Evolutionary conservation across 2,113 vertebrate genomes (phyloP).

Genomic region (Oreochromis aureus): DNA sequence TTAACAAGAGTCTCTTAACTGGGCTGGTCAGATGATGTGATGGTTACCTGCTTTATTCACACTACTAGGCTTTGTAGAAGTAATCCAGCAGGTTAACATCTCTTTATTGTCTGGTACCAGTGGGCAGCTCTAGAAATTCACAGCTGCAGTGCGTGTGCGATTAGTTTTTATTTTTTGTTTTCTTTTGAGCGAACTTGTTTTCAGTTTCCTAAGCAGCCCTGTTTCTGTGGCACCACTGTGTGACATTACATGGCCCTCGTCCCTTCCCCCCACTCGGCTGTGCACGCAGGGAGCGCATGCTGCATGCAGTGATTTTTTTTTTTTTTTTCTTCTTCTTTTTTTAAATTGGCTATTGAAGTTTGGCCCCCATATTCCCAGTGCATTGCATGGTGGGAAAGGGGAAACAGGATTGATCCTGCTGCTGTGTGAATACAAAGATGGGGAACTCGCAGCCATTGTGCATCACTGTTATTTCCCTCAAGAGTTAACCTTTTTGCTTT

Average conservation of each 20-base stretch:
- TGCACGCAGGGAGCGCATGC: slow-evolving; percentile 8
- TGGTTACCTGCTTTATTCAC: not conserved
- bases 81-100: not conserved
- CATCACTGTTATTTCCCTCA: not conserved
- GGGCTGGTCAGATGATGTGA: not conserved
- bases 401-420: not conserved
- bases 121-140: not conserved
- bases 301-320: slow-evolving; percentile 23
- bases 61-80: not conserved
- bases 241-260: slow-evolving; percentile 37
- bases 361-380: slow-evolving; percentile 49
- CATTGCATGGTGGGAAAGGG: slow-evolving; percentile 3
- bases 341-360: slow-evolving; percentile 37
- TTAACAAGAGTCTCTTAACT: not conserved
- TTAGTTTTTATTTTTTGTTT: not conserved
- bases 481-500: not conserved
- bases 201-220: not conserved
- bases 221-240: slow-evolving; percentile 41
- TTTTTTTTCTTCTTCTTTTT: not conserved
- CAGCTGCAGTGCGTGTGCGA: not conserved
- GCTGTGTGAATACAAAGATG: not conserved
- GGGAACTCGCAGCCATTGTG: not conserved
- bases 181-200: not conserved
- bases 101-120: not conserved
- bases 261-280: slow-evolving; percentile 35